These are phyloP conservation scores for Parauchenoglanis punctatus DNA, from an alignment of 2,797 vertebrate species.

Conservation along the genomic window DNA sequence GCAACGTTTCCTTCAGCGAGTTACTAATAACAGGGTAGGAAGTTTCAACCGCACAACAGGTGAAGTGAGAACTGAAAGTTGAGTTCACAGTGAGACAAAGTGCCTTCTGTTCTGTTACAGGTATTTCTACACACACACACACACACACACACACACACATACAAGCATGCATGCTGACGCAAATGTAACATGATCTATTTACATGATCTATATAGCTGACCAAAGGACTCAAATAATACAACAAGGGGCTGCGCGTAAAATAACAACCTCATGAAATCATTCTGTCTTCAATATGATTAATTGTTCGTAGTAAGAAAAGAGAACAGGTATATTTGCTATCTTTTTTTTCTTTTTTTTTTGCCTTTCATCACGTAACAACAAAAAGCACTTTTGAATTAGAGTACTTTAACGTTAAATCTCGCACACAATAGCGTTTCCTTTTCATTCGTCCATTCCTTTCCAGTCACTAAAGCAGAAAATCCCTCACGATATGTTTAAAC, in stretches of 20 bases:
- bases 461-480: not conserved
- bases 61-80: constrained; percentile 24
- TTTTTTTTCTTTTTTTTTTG: not conserved
- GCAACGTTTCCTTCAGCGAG: not conserved
- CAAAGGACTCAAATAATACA: constrained; percentile 5
- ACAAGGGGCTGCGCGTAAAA: not conserved
- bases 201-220: too few relatives aligned
- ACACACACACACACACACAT: not conserved
- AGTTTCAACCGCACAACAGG: not conserved
- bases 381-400: not conserved
- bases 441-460: not conserved
- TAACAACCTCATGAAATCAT: constrained; percentile 25
- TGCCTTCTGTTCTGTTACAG: not conserved
- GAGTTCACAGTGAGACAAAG: not conserved
- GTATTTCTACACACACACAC: constrained; percentile 5
- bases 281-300: constrained; percentile 2
- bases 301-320: not conserved
- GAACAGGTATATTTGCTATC: not conserved
- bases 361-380: not conserved
- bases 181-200: constrained; percentile 21
- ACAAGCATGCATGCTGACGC: not conserved
- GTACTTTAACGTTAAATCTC: not conserved
- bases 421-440: not conserved
- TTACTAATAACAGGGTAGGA: not conserved
- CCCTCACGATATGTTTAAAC: not conserved